Evolutionary conservation across 2,797 vertebrate species (phyloP).

Genomic region (Poeciliopsis turneri): DNA sequence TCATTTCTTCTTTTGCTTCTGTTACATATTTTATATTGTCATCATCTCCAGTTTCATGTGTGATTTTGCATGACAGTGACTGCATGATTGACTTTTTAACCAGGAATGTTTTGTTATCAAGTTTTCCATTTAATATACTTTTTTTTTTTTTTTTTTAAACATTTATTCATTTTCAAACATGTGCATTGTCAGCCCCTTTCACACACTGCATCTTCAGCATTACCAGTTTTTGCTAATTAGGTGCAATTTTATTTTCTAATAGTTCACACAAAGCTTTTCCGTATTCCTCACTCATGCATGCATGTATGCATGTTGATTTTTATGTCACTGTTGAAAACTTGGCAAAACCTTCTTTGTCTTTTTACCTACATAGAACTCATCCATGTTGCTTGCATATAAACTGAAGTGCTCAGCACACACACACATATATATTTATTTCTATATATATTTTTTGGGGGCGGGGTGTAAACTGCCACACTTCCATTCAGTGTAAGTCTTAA

Average conservation of each 20-base stretch:
- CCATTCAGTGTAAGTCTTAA: background rate
- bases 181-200: constrained; percentile 60
- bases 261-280: background rate
- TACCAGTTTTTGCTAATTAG: background rate
- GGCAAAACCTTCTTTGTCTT: background rate
- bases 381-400: background rate
- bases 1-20: constrained; percentile 54
- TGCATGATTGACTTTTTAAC: constrained; percentile 67
- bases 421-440: background rate
- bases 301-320: constrained; percentile 2
- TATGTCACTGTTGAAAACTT: background rate
- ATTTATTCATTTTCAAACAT: constrained; percentile 51
- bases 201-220: constrained; percentile 39
- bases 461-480: background rate
- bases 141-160: constrained; percentile 43
- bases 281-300: background rate
- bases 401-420: background rate
- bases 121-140: constrained; percentile 54
- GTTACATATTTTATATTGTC: constrained; percentile 38
- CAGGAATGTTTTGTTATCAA: constrained; percentile 32
- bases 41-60: constrained; percentile 31
- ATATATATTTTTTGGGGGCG: too few species aligned
- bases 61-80: constrained; percentile 64
- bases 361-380: background rate
- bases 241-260: background rate